Percentiles rank a stretch among this genome's conserved stretches.
Conservation (phyloP, 2,888 invertebrate species). For the Drosophila neonasuta region DNA sequence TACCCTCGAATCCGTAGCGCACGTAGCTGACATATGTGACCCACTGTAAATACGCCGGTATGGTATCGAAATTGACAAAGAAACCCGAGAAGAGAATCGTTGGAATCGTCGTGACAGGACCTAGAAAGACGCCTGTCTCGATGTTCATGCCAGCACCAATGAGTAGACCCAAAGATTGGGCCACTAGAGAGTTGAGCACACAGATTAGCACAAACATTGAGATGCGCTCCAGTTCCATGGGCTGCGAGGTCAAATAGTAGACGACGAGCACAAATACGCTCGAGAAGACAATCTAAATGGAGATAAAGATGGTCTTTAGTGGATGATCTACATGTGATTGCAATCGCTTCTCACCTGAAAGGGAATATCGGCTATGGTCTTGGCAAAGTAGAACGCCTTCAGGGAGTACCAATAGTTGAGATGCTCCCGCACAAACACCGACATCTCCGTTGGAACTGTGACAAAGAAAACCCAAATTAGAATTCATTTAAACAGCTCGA, state of each 20-base stretch:
- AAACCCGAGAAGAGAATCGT: slow-evolving; percentile 96
- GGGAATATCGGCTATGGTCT: slow-evolving; percentile 97
- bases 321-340: too few species aligned
- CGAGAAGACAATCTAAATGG: slow-evolving; percentile 90
- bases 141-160: slow-evolving; percentile 96
- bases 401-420: slow-evolving; percentile 98
- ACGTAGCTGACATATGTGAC: slow-evolving; percentile 95
- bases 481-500: background rate
- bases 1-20: slow-evolving; percentile 94
- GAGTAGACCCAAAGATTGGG: slow-evolving; percentile 94
- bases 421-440: slow-evolving; percentile 96
- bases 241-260: slow-evolving; percentile 97
- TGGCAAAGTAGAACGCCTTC: slow-evolving; percentile 97
- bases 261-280: slow-evolving; percentile 94
- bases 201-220: slow-evolving; percentile 82
- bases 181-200: slow-evolving; percentile 93
- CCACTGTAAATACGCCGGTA: slow-evolving; percentile 94
- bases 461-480: background rate
- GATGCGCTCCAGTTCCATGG: slow-evolving; percentile 91
- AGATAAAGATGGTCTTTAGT: background rate
- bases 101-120: slow-evolving; percentile 95
- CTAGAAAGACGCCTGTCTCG: slow-evolving; percentile 90
- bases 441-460: slow-evolving; percentile 97
- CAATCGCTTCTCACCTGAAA: slow-evolving; percentile 89
- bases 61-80: slow-evolving; percentile 95